Percentiles rank a stretch among this genome's conserved stretches.
Evolutionary conservation across 2,113 vertebrate species (phyloP).

Genomic region (Chascanopsetta lugubris): DNA sequence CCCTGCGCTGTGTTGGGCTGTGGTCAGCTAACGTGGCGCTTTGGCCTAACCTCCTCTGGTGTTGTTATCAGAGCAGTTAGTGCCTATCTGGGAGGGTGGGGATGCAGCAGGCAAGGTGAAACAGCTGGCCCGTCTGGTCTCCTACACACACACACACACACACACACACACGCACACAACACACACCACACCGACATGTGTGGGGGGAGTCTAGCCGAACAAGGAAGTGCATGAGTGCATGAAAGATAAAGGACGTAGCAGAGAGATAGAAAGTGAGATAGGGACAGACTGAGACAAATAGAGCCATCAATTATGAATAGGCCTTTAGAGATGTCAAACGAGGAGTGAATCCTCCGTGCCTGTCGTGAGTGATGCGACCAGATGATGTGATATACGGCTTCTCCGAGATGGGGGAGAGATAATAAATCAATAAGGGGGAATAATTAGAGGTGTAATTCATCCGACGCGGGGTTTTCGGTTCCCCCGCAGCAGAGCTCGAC

Average conservation of each 20-base stretch:
- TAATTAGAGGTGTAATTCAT: conserved; percentile 79
- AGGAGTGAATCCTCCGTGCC: conserved; percentile 65
- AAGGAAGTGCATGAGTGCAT: conserved; percentile 4
- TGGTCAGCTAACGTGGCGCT: conserved; percentile 55
- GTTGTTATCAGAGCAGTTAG: conserved; percentile 72
- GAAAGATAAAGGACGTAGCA: conserved; percentile 32
- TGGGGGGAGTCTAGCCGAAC: conserved; percentile 31
- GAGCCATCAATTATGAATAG: conserved; percentile 80
- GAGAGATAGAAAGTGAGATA: conserved; percentile 49
- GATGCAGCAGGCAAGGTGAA: conserved; percentile 60
- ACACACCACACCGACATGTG: conserved; percentile 14
- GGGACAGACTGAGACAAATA: conserved; percentile 68
- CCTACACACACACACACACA: conserved; percentile 57
- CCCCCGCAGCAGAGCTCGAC: conserved; percentile 38
- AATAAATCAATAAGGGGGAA: conserved; percentile 78
- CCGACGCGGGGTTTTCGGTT: conserved; percentile 41
- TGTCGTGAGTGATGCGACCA: conserved; percentile 73
- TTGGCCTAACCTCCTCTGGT: conserved; percentile 54
- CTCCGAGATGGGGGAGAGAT: conserved; percentile 67
- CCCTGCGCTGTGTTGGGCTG: conserved; percentile 47
- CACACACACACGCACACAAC: no score
- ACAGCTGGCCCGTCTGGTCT: conserved; percentile 73
- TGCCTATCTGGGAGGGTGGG: conserved; percentile 55
- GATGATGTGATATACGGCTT: conserved; percentile 68
- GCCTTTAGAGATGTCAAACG: conserved; percentile 75